Evolutionary conservation across 2,113 vertebrate genomes (phyloP).

Genomic region (Pandion haliaetus): DNA sequence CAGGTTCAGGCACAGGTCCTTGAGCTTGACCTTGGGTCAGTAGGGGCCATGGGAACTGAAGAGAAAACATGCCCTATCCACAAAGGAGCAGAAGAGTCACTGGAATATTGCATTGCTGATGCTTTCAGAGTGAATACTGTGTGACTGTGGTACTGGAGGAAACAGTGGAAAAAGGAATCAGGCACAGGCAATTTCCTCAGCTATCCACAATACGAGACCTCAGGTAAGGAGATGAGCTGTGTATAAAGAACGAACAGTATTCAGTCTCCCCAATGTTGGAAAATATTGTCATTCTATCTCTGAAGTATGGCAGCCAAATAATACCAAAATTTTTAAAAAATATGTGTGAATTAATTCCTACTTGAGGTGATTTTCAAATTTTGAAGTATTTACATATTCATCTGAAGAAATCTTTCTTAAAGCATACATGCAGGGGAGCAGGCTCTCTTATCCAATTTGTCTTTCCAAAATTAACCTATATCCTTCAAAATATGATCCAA

Average conservation of each 20-base stretch:
- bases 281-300: neutral
- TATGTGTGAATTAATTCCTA: neutral
- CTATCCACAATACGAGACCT: neutral
- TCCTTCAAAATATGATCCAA: neutral
- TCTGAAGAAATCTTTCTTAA: neutral
- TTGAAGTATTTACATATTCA: neutral
- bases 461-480: neutral
- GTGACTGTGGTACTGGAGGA: neutral
- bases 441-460: neutral
- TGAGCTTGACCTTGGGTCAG: neutral
- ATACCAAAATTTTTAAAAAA: neutral
- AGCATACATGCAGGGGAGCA: neutral
- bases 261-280: neutral
- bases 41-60: neutral
- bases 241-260: neutral
- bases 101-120: neutral
- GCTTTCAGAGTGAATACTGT: neutral
- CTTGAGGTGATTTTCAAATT: neutral
- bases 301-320: neutral
- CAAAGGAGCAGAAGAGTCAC: neutral
- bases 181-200: neutral
- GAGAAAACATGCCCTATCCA: neutral
- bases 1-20: neutral
- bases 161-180: neutral
- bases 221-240: neutral